Percentiles rank a stretch among this genome's conserved stretches.
These are phyloP conservation scores for Parotia lawesii DNA, from an alignment of 2,113 vertebrate species.

Conservation along the genomic window DNA sequence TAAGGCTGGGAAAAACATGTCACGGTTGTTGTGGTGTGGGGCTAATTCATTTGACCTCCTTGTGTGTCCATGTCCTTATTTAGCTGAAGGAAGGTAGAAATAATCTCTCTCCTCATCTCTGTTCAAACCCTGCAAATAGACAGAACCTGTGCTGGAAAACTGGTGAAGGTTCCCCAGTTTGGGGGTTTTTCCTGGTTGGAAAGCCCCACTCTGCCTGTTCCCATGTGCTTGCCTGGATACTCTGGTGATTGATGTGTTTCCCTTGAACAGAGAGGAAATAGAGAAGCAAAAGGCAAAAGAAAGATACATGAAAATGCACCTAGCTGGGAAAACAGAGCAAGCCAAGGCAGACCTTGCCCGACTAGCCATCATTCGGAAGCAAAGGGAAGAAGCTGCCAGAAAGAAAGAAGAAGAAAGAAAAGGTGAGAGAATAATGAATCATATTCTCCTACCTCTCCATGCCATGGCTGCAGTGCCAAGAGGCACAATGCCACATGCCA, in stretches of 20 bases:
- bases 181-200: background rate
- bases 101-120: background rate
- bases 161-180: background rate
- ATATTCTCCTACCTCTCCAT: background rate
- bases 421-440: conserved; percentile 68
- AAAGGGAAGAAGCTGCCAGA: conserved; percentile 91
- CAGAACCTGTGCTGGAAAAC: background rate
- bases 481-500: fast-evolving
- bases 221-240: fast-evolving
- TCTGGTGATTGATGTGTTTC: background rate
- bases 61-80: background rate
- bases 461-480: background rate
- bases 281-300: conserved; percentile 98
- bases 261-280: conserved; percentile 88
- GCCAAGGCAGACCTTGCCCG: conserved; percentile 96
- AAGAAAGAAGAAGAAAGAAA: conserved; percentile 95
- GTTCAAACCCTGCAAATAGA: background rate
- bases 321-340: conserved; percentile 96
- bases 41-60: background rate
- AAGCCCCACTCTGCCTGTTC: background rate
- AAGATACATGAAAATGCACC: conserved; percentile 97
- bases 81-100: background rate
- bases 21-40: background rate
- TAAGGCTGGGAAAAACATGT: background rate
- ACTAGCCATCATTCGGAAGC: conserved; percentile 93